Evolutionary conservation across 2,113 vertebrate genomes (phyloP), one percentile per base, ranked within the genome.

Genomic region (Callocephalon fimbriatum): DNA sequence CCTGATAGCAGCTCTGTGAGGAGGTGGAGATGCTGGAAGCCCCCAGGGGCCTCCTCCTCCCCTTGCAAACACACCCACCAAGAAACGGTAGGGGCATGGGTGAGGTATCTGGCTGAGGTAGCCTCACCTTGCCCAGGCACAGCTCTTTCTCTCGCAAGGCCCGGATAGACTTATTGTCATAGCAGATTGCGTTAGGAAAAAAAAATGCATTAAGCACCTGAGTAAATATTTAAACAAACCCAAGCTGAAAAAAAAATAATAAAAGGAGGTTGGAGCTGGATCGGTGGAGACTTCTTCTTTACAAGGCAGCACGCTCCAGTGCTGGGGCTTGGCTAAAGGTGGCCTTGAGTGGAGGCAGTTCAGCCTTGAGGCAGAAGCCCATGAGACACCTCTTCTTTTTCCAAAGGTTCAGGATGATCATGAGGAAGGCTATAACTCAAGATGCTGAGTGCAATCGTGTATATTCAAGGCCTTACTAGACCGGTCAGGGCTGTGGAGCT

Each of bases 81-180:
- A 59, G 68, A 45, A 35, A 38, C 3, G 20, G 38, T 9, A 47
- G 38, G 32, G 68, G 47, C 38, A 13, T 5, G 29, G 37, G 19
- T 6, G 17, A 31, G 45, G 38, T 7, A 10, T 15, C 22, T 12
- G 15, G 21, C 51, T 40, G 65, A 48, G 65, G 20, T 10, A 3
- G 21, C n/a, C 29, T 48, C 65, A 27, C 58, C 68, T 45, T 8
- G 21, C 48, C 5, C 48, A 26, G 48, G 48, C 48, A 2, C 40
- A 21, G 58, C 58, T 45, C 17, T 4, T 51, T 20, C 68, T 42
- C 51, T 38, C 27, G 15, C 17, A 14, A 4, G n/a, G 27, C 70
- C n/a, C 48, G 3, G 10, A 7, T 4, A 14, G 40, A 14, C 14
- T 37, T 10, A 2, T 4, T 21, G 21, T 19, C n/a, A 1, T 14